Base-by-base conservation (phyloP, 2,888 invertebrate genomes). In the Gortyna flavago region DNA sequence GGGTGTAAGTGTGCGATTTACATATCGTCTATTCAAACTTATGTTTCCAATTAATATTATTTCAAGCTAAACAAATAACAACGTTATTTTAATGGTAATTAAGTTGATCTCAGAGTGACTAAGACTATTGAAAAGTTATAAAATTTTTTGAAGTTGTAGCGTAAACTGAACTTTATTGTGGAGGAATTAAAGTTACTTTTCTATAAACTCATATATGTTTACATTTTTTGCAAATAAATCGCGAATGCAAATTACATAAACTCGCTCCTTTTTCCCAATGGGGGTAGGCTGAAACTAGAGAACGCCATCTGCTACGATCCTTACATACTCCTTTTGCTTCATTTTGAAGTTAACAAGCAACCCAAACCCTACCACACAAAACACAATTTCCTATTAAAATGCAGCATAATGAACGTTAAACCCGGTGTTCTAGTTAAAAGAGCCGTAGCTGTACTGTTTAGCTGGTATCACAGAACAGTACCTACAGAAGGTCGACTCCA, bases 401-500 rank as follows among this genome's bases (percentile, higher is more conserved):
- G 21, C 7, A 59, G 13, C 9, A n/a, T 35, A 57, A 57, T 54
- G 51, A 62, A 61, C 44, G 70, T n/a, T 65, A 54, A 69, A 44
- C 41, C 41, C 25, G 25, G 29, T 54, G 35, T 62, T 35, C 80
- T 9, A 61, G 59, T 74, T 79, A 84, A 75, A 84, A 51, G 74
- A 74, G 62, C 13, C 25, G 21, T 44, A 18, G 7, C 32, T 32
- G 51, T 38, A 54, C 32, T 41, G 38, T 71, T 68, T 44, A 65
- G 35, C 38, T 48, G 2, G 16, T 59, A 29, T 64, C 3, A 54
- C 6, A 57, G 32, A n/a, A 21, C 9, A 51, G 6, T 0, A n/a
- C n/a, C n/a, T n/a, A 4, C 32, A 75, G 59, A 48, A 75, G 73
- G 59, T 73, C 2, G 0, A 38, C 38, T 25, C 7, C 5, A 32